phyloP scores from a whole-genome alignment of 2,888 invertebrate species.

The Metellina segmentata region DNA sequence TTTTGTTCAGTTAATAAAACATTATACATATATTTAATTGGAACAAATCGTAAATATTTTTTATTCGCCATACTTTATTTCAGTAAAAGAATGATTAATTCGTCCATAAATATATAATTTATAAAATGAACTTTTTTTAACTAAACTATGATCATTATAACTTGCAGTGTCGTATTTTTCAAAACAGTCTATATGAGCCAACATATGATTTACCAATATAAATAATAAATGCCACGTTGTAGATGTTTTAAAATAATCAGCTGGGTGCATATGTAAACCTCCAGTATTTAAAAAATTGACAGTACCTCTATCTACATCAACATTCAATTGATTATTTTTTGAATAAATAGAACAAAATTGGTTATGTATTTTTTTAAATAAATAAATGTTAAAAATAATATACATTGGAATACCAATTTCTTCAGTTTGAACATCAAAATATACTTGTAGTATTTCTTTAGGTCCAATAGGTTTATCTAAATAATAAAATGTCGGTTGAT shows the following conservation, averaged over 20 bases:
- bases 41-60: not conserved
- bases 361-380: slow-evolving; percentile 28
- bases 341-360: slow-evolving; percentile 36
- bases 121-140: slow-evolving; percentile 35
- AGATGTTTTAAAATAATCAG: slow-evolving; percentile 32
- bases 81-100: slow-evolving; percentile 41
- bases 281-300: slow-evolving; percentile 30
- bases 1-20: not conserved
- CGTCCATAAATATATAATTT: slow-evolving; percentile 33
- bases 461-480: slow-evolving; percentile 17
- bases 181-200: slow-evolving; percentile 41
- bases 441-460: slow-evolving; percentile 37
- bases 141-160: slow-evolving; percentile 29
- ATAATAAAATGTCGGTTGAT: slow-evolving; percentile 34
- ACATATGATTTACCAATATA: slow-evolving; percentile 30
- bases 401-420: slow-evolving; percentile 26
- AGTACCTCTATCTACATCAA: slow-evolving; percentile 33
- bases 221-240: slow-evolving; percentile 46
- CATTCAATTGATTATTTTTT: slow-evolving; percentile 30
- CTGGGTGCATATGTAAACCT: slow-evolving; percentile 6
- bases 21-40: slow-evolving; percentile 8
- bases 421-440: slow-evolving; percentile 21
- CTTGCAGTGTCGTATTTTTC: slow-evolving; percentile 41
- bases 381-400: slow-evolving; percentile 37
- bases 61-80: slow-evolving; percentile 25